Evolutionary conservation across 2,797 vertebrate genomes (phyloP).

Genomic region (Nannoperca australis): DNA sequence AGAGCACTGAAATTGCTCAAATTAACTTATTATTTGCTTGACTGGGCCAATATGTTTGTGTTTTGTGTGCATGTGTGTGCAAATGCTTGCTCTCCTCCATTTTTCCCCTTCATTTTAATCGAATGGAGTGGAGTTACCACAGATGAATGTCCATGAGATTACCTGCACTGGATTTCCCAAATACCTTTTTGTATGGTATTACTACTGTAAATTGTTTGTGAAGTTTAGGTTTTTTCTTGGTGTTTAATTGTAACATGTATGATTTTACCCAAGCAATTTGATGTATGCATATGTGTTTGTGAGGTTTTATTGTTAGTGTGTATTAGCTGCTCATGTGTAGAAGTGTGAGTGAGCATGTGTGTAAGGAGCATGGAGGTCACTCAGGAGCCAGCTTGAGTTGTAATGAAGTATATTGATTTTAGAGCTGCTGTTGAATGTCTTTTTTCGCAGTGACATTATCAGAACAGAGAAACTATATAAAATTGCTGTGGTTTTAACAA

Average conservation of each 20-base stretch:
- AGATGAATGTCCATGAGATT: slow-evolving; percentile 78
- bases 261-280: slow-evolving; percentile 27
- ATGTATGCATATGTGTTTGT: slow-evolving; percentile 29
- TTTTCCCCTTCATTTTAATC: slow-evolving; percentile 80
- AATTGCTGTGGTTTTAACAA: slow-evolving; percentile 88
- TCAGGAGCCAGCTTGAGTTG: slow-evolving; percentile 81
- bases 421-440: slow-evolving; percentile 85
- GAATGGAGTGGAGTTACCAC: slow-evolving; percentile 80
- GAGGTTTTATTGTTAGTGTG: slow-evolving; percentile 32
- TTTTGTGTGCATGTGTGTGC: slow-evolving; percentile 81
- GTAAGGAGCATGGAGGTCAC: slow-evolving; percentile 77
- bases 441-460: slow-evolving; percentile 84
- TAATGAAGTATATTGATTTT: slow-evolving; percentile 91
- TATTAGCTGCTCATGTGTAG: slow-evolving; percentile 36
- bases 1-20: slow-evolving; percentile 88
- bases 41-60: slow-evolving; percentile 89
- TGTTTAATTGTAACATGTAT: slow-evolving; percentile 36
- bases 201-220: slow-evolving; percentile 36
- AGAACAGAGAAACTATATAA: slow-evolving; percentile 85
- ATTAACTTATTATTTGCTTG: slow-evolving; percentile 92
- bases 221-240: slow-evolving; percentile 15
- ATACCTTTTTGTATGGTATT: slow-evolving; percentile 51
- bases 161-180: slow-evolving; percentile 67
- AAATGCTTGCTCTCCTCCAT: slow-evolving; percentile 56
- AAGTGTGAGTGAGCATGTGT: slow-evolving; percentile 45